Evolutionary conservation across 2,888 invertebrate species (phyloP), one percentile per base, ranked within the genome.

Genomic region (Teleogryllus oceanicus): DNA sequence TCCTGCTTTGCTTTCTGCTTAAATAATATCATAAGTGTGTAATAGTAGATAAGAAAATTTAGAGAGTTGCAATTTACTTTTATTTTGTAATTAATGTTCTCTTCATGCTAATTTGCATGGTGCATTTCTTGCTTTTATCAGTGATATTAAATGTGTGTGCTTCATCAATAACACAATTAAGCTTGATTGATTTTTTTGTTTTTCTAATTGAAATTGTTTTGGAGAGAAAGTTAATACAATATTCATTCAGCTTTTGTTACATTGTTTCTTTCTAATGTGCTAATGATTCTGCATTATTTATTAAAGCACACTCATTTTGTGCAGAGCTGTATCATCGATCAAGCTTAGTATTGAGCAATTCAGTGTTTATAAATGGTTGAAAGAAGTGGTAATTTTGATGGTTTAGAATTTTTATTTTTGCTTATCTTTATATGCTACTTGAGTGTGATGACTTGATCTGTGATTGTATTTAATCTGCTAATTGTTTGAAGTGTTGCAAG

Each of bases 381-480:
- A 18, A 62, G n/a, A 18, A n/a, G 62, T n/a, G n/a, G n/a, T 62
- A 62, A 18, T 62, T 62, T 13, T 62, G n/a, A 76, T 21, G 16
- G 24, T 76, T 37, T 77, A 16, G 13, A 49, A n/a, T 11, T 77
- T n/a, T 77, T 77, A 16, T n/a, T 18, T 49, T 49, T 77, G 37
- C 37, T 77, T 24, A 18, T 77, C 16, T 49, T 49, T 77, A 77
- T 49, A 12, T 18, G 18, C 16, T 37, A 13, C 20, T 77, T 77
- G 49, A 77, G 77, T 77, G 24, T 77, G 77, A 62, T 62, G 62
- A 62, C 62, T 62, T n/a, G 62, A 62, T 62, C 16, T 77, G 49
- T 77, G 77, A 37, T 76, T 75, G 78, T 75, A 78, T 78, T 77
- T 80, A 80, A 80, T 75, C 37, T 78, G 80, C 78, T 80, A n/a